phyloP scores from a whole-genome alignment of 2,113 vertebrate species.

The Puma concolor region DNA sequence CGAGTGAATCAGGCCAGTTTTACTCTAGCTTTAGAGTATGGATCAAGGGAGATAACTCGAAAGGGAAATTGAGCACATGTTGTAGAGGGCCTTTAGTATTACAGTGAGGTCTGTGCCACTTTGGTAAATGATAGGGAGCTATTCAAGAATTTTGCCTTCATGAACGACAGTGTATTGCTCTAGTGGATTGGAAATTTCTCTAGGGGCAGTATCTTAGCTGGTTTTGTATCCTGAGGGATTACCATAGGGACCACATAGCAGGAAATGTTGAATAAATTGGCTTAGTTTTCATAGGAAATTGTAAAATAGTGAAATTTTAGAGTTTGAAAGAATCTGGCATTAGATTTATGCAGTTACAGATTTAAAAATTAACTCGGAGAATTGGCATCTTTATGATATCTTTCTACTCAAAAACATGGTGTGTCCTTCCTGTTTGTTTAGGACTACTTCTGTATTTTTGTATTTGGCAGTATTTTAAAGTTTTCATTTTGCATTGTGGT shows the following conservation, averaged over 20 bases:
- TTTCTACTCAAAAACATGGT: not conserved
- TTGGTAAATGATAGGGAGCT: not conserved
- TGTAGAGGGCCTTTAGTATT: not conserved
- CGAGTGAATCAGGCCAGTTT: not conserved
- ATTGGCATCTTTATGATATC: not conserved
- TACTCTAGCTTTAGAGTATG: not conserved
- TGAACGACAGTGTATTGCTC: not conserved
- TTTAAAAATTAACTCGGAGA: not conserved
- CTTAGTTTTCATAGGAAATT: constrained; percentile 7
- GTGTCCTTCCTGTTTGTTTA: not conserved
- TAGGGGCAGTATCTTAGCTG: not conserved
- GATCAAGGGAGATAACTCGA: not conserved
- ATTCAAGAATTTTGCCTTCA: not conserved
- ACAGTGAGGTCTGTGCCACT: not conserved
- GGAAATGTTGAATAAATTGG: constrained; percentile 21
- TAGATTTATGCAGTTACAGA: not conserved
- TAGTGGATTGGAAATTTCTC: not conserved
- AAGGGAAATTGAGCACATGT: not conserved
- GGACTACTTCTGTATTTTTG: not conserved
- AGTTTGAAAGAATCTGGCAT: not conserved
- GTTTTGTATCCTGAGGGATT: not conserved
- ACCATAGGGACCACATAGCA: not conserved
- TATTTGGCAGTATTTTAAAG: not conserved
- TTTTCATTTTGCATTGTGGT: not conserved
- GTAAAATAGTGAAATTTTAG: not conserved